Percentiles rank a stretch among this genome's conserved stretches.
These are phyloP conservation scores for Ammodytes dubius DNA, from an alignment of 2,113 vertebrate species.

Conservation along the genomic window DNA sequence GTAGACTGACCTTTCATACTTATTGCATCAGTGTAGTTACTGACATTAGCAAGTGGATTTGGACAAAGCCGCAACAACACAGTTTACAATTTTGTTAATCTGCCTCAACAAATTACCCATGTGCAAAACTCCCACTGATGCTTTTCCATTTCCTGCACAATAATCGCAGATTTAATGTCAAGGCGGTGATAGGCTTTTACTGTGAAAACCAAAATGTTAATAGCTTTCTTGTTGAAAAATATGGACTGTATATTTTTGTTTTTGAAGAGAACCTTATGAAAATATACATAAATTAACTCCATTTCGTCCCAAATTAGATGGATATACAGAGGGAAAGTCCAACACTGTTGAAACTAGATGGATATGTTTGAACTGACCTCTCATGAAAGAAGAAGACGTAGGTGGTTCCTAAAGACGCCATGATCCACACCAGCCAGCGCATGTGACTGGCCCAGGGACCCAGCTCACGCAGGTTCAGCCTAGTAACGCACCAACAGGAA, in stretches of 20 bases:
- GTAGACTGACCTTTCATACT: not conserved
- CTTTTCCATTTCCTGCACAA: too few relatives aligned
- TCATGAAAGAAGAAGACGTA: constrained; percentile 98
- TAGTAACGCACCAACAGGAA: constrained; percentile 52
- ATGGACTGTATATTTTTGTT: too few relatives aligned
- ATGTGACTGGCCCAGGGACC: constrained; percentile 96
- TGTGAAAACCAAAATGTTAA: too few relatives aligned
- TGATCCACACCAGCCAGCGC: constrained; percentile 98
- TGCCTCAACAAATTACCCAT: too few relatives aligned
- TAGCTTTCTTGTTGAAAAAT: too few relatives aligned
- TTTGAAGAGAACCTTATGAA: too few relatives aligned
- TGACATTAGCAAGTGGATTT: not conserved
- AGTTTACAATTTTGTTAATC: not conserved
- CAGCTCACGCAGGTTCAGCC: constrained; percentile 94
- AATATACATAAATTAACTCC: too few relatives aligned
- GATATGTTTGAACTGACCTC: constrained; percentile 77
- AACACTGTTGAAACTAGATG: not conserved
- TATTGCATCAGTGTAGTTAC: not conserved
- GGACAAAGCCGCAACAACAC: not conserved
- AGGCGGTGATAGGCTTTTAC: too few relatives aligned
- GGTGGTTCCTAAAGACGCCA: constrained; percentile 91
- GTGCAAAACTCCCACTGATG: not conserved
- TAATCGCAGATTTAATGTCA: too few relatives aligned
- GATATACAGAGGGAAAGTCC: not conserved
- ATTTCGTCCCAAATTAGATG: not conserved